Evolutionary conservation across 1,140 invertebrate genomes (phyloP), one percentile per base, ranked within the genome.

Genomic region (Drosophila fuyamai): DNA sequence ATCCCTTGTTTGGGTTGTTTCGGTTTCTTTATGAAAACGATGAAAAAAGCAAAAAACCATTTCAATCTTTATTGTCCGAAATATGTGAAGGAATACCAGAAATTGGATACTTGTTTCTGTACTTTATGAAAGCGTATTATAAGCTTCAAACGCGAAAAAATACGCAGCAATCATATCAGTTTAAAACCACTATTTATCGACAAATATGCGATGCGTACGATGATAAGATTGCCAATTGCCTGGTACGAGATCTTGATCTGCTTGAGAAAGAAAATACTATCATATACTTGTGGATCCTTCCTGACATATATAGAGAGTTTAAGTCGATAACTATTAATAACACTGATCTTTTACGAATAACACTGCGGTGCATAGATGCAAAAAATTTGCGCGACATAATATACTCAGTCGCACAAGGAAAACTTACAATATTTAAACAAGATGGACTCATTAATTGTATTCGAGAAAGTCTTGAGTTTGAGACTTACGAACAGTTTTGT

Each of bases 401-500:
- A 48, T 98, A 97, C 93, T 95, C 96, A 81, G 96, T 99, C 76
- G 94, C 98, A 76, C 97, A 98, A 93, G 97, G 97, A 47, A 96
- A 97, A 84, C 93, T 97, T 32, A 95, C 95, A 76, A 96, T 97
- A 95, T 95, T 97, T 48, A 96, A 96, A 86, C 95, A 94, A 43
- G 96, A 97, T 77, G 95, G 95, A 23, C 94, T 97, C 32, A 94
- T 95, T 36, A 93, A 94, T 36, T 94, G 97, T 90, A 88, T 97
- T 86, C 97, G 96, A 76, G 96, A 96, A 10, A 99, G 97, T 90
- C 93, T 99, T 55, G 95, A 95, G 58, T 99, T 98, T 98, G 98
- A 99, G 92, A 98, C 98, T 2, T 97, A 98, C 81, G 98, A 99
- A 92, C 98, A 99, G 91, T 97, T 97, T 90, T 99, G 97, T 91